Percentiles rank a stretch among this genome's conserved stretches.
These are phyloP conservation scores for Syndactyla subalaris DNA, from an alignment of 2,797 vertebrate species.

Conservation along the genomic window DNA sequence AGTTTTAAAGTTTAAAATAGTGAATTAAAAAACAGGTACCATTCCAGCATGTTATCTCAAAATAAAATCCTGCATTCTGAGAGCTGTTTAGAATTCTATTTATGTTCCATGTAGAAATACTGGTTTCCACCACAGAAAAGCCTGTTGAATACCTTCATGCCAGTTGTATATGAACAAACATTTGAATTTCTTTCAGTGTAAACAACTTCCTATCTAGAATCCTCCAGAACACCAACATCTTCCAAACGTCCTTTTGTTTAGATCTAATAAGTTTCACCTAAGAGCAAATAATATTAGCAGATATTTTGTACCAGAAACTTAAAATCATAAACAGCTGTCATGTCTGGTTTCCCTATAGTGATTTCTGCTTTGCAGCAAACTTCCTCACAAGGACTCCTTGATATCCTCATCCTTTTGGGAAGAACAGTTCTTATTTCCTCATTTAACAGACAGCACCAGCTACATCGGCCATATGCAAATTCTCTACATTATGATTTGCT, in stretches of 20 bases:
- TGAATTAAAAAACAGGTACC: not conserved
- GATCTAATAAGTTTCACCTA: not conserved
- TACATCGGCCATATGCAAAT: not conserved
- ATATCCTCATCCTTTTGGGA: not conserved
- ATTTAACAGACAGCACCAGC: constrained; percentile 7
- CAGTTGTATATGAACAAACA: not conserved
- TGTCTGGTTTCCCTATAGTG: not conserved
- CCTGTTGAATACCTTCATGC: not conserved
- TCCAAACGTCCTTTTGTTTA: not conserved
- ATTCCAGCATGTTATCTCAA: not conserved
- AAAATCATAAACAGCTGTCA: not conserved
- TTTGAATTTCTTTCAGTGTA: not conserved
- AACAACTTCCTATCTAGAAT: not conserved
- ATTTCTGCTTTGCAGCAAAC: not conserved
- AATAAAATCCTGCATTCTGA: not conserved
- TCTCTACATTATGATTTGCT: not conserved
- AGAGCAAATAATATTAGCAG: constrained; percentile 7
- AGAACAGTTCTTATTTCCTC: not conserved
- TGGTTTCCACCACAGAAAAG: not conserved
- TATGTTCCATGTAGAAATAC: not conserved
- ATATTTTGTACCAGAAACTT: constrained; percentile 24
- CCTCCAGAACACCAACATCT: not conserved
- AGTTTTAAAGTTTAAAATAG: not conserved
- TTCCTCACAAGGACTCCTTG: not conserved
- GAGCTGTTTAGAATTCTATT: not conserved